Evolutionary conservation across 1,140 invertebrate species (phyloP).

Genomic region (Hirudo medicinalis): DNA sequence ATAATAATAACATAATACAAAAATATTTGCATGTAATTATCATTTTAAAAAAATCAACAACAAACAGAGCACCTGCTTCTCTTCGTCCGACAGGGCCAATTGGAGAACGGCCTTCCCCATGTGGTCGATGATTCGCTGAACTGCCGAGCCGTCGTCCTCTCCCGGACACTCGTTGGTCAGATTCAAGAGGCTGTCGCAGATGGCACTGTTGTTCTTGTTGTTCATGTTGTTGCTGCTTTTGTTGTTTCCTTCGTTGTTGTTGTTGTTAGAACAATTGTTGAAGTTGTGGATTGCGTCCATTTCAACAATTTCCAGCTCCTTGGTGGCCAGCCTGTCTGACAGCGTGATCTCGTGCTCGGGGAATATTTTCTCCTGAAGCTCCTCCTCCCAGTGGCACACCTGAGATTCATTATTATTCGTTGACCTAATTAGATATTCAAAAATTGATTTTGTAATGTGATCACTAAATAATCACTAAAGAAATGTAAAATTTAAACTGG

Average conservation of each 20-base stretch:
- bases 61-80: neutral
- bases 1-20: too few relatives aligned
- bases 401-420: neutral
- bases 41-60: neutral
- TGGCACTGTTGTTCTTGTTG: neutral
- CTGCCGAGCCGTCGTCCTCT: too few relatives aligned
- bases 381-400: neutral
- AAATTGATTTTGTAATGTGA: too few relatives aligned
- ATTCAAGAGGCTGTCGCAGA: neutral
- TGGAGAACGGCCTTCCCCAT: neutral
- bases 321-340: too few relatives aligned
- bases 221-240: neutral
- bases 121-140: too few relatives aligned
- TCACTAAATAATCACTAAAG: too few relatives aligned
- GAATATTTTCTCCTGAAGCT: neutral
- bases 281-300: too few relatives aligned
- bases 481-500: too few relatives aligned
- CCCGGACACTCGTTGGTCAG: neutral
- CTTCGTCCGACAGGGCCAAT: conserved; percentile 6
- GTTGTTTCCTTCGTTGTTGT: neutral
- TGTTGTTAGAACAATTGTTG: too few relatives aligned
- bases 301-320: too few relatives aligned
- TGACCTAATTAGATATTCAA: neutral
- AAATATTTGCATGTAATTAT: too few relatives aligned
- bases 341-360: too few relatives aligned